Base-by-base conservation (phyloP, 2,888 invertebrate species). In the Hypselothyrea guttata region DNA sequence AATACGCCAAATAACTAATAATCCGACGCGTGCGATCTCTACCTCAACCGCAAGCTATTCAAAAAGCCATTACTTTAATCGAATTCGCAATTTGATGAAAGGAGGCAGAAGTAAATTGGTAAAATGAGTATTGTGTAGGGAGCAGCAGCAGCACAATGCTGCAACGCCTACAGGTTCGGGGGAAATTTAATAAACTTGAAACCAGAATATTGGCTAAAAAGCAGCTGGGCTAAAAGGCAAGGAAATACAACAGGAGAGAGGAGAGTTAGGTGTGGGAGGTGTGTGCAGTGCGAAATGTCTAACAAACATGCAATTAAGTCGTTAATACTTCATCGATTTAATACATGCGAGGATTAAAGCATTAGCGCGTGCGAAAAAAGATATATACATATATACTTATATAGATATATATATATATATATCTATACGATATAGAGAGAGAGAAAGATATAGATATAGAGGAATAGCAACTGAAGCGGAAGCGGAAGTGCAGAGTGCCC, bases 271-370 rank as follows among this genome's bases (percentile, higher is more conserved):
- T 13, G 27, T 1, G 4, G 11, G 41, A 30, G 41, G 27, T 46
- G 42, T 13, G 47, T 33, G 12, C 30, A 7, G 15, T 52, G 67
- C 45, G 72, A 81, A 88, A 88, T 86, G 86, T 78, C 81, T 75
- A 77, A 79, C 86, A 87, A 87, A 88, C 87, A 88, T 88, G 87
- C 87, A 88, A 88, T 88, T 88, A 88, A 87, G 88, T 88, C 87
- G 87, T 88, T 88, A 88, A 88, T 87, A 88, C 88, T 88, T 88
- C 88, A 88, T 88, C 87, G 86, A 88, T 88, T 83, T 87, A 87
- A 87, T 84, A 76, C 87, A 76, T 75, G 76, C 63, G 73, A 71
- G 87, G 87, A 87, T 87, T 88, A 87, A 86, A 75, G 87, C 84
- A 87, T 87, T 86, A 88, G 74, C 84, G 74, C 77, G 76, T 84